Conservation (phyloP, 1,140 invertebrate species). For the Galleria mellonella region DNA sequence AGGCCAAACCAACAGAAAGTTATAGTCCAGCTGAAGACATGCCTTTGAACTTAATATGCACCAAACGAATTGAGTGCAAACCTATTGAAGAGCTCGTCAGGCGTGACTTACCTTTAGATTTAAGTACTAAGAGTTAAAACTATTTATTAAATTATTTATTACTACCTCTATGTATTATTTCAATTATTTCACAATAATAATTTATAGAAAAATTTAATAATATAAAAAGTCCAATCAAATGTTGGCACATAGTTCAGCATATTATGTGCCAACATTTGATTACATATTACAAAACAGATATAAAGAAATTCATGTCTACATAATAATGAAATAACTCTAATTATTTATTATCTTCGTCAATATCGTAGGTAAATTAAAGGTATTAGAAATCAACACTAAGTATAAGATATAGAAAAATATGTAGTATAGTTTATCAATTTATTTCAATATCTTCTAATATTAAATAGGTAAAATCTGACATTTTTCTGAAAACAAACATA, state of each 20-base stretch:
- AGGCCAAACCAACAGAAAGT: conserved; percentile 12
- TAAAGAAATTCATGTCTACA: no score
- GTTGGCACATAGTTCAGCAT: conserved; percentile 10
- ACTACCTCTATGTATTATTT: neutral
- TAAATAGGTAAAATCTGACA: no score
- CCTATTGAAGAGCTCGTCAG: conserved; percentile 51
- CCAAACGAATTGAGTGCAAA: conserved; percentile 42
- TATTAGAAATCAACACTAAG: no score
- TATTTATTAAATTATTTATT: conserved; percentile 26
- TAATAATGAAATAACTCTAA: no score
- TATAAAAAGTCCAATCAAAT: conserved; percentile 11
- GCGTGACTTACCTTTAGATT: conserved; percentile 64
- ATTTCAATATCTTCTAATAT: no score
- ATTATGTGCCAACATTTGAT: no score
- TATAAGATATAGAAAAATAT: no score
- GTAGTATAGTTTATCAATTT: no score
- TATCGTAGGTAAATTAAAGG: no score
- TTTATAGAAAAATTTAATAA: neutral
- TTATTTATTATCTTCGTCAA: no score
- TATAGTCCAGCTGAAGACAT: conserved; percentile 30
- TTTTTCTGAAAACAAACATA: no score
- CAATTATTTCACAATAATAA: neutral
- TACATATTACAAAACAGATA: no score
- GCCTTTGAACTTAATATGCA: conserved; percentile 59
- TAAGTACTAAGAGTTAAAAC: conserved; percentile 63